A percentile compares a stretch with the other conserved stretches of the same genome.
Conservation (phyloP, 2,797 vertebrate species). For the Hylomyscus alleni region DNA sequence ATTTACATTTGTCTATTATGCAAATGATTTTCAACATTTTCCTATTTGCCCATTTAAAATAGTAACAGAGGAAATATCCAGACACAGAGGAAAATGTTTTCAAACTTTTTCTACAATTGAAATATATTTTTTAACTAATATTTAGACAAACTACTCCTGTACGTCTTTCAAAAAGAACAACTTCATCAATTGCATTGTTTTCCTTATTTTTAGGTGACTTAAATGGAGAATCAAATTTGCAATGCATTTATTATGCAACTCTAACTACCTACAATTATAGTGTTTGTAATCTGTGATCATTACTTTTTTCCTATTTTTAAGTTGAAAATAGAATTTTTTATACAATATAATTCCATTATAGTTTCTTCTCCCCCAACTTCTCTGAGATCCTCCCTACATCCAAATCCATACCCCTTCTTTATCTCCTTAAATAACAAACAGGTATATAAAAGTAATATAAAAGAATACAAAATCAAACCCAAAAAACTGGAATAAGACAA, state of each 20-base stretch:
- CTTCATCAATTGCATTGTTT: not conserved
- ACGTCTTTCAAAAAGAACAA: slow-evolving; percentile 26
- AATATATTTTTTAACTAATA: not conserved
- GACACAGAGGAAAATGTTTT: slow-evolving; percentile 27
- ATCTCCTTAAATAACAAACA: not conserved
- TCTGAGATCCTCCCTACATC: not conserved
- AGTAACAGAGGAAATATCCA: slow-evolving; percentile 52
- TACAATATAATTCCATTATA: not conserved
- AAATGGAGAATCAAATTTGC: not conserved
- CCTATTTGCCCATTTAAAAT: slow-evolving; percentile 70
- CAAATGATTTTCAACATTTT: slow-evolving; percentile 79
- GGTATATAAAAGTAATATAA: not conserved
- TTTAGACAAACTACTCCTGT: not conserved
- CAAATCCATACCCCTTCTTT: not conserved
- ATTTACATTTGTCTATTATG: slow-evolving; percentile 84
- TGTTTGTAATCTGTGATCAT: not conserved
- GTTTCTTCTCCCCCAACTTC: not conserved
- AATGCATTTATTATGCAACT: not conserved
- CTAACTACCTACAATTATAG: not conserved
- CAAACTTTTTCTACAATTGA: not conserved
- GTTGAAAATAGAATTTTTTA: not conserved
- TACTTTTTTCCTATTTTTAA: not conserved
- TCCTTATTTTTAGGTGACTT: not conserved
- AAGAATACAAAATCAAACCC: not conserved
- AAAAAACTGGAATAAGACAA: not conserved